Base-by-base conservation (phyloP, 2,888 invertebrate species). In the Epirrhoe tristata region DNA sequence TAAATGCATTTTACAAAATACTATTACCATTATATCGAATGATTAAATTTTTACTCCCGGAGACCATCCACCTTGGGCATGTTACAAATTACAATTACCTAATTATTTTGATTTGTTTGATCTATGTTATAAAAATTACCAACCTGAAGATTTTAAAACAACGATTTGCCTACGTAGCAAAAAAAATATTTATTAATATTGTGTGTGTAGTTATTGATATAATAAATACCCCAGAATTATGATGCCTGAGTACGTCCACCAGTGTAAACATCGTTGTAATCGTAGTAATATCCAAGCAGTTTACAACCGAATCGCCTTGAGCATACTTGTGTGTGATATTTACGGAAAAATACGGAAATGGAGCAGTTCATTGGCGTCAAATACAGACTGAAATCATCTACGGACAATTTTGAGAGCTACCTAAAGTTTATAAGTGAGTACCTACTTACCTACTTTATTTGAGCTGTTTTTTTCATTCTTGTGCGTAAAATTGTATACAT, bases 321-420 rank as follows among this genome's bases (percentile, higher is more conserved):
- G 52, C 43, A 52, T 61, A 69, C 67, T 56, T 58, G 63, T 59
- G 52, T 53, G 8, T 12, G 59, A 24, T 53, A 51, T 16, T 10
- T 12, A 46, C 32, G 10, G 39, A 52, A 53, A 31, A 65, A 31
- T 43, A 48, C 24, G 46, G 61, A 61, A 56, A 65, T 72, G 65
- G 65, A 64, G 36, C 59, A 66, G 46, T 68, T 57, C 7, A 24
- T 62, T 24, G 65, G 62, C 4, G 50, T 66, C 10, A 60, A 71
- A 61, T 74, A 67, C 66, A 48, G 66, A 46, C 65, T 65, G 68
- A 71, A 63, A 68, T 76, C 74, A 43, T 77, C 70, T 39, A 50
- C 69, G 54, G 70, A 72, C 58, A 70, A 70, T 61, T 61, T 70
- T 52, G 69, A 73, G n/a, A 65, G 64, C 17, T 71, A 70, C 50